phyloP scores from a whole-genome alignment of 2,888 invertebrate species.

The Junonia oenone region DNA sequence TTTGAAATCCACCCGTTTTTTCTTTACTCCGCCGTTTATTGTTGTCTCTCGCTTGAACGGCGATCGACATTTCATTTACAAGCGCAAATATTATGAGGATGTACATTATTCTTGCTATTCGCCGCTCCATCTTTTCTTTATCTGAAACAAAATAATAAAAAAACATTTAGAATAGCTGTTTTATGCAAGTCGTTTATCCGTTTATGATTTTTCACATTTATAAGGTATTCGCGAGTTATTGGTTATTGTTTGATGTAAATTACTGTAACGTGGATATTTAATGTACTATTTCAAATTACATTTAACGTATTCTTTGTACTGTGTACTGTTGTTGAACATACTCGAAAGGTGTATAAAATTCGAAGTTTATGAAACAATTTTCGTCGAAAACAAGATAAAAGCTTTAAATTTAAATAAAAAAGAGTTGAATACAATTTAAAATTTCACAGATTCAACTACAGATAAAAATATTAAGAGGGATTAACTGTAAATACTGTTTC shows the following conservation, averaged over 20 bases:
- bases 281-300: not conserved
- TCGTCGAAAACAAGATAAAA: no score
- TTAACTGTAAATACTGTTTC: no score
- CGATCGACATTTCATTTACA: conserved; percentile 70
- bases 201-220: not conserved
- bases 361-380: no score
- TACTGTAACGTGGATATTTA: not conserved
- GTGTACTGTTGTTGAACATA: no score
- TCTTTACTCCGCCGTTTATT: conserved; percentile 68
- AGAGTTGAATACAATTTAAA: no score
- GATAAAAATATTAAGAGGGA: no score
- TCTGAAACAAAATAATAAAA: conserved; percentile 59
- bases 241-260: not conserved
- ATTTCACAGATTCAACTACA: no score
- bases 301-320: no score
- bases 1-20: conserved; percentile 67
- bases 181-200: not conserved
- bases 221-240: not conserved
- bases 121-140: conserved; percentile 60
- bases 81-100: conserved; percentile 65
- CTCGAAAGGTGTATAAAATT: no score
- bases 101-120: conserved; percentile 62
- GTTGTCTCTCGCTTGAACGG: conserved; percentile 67
- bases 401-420: no score
- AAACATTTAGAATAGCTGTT: not conserved